These are phyloP conservation scores for Cephonodes hylas DNA, from an alignment of 2,888 invertebrate genomes.

Conservation along the genomic window DNA sequence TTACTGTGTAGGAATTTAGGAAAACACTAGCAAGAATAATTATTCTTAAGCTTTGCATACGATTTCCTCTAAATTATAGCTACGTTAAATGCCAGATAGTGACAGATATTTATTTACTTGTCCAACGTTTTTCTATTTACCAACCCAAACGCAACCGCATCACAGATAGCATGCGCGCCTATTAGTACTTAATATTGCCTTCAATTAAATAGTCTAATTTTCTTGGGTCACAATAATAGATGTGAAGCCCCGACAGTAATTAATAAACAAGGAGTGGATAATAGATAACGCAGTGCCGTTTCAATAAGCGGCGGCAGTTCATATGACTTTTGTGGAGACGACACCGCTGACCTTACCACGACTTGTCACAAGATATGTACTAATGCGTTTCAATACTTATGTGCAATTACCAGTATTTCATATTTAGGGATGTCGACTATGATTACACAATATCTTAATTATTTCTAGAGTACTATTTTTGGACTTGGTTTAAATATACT, in stretches of 20 bases:
- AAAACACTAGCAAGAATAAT: too few relatives aligned
- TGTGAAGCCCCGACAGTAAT: conserved; percentile 57
- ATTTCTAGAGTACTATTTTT: not conserved
- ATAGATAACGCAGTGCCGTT: conserved; percentile 54
- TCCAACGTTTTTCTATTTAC: too few relatives aligned
- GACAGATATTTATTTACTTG: too few relatives aligned
- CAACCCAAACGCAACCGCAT: too few relatives aligned
- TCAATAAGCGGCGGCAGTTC: conserved; percentile 65
- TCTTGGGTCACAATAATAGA: conserved; percentile 17
- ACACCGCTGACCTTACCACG: conserved; percentile 48
- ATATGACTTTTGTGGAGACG: conserved; percentile 50
- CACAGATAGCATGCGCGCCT: too few relatives aligned
- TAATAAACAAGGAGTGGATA: conserved; percentile 67
- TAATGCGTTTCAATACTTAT: conserved; percentile 48
- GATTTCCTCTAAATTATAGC: too few relatives aligned
- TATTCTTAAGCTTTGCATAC: too few relatives aligned
- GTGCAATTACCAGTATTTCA: conserved; percentile 49
- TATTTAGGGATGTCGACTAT: not conserved
- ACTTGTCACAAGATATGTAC: conserved; percentile 21
- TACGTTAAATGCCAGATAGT: too few relatives aligned
- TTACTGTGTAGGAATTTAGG: too few relatives aligned
- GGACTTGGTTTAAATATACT: too few relatives aligned
- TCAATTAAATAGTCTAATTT: not conserved
- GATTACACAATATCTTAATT: not conserved
- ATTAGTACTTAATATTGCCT: not conserved